These are phyloP conservation scores for Arctocebus calabarensis DNA, from an alignment of 2,797 vertebrate genomes.

Conservation along the genomic window DNA sequence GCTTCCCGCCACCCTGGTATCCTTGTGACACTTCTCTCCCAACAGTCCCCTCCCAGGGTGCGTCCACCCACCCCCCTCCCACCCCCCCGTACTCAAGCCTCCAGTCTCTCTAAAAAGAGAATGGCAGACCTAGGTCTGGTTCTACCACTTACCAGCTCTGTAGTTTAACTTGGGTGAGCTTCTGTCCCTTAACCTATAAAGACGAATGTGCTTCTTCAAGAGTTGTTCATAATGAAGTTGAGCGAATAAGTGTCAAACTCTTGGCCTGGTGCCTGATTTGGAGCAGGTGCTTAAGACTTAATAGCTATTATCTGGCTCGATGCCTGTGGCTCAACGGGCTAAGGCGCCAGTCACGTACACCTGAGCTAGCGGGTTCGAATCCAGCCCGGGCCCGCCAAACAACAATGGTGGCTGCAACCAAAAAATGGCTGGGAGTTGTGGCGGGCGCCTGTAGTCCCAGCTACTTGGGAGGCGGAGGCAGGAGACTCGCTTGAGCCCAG, in stretches of 20 bases:
- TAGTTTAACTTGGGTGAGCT: neutral
- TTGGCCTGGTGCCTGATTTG: neutral
- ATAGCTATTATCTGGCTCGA: neutral
- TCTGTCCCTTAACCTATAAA: too few relatives aligned
- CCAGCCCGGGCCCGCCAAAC: too few relatives aligned
- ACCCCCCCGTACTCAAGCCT: neutral
- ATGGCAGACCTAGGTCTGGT: neutral
- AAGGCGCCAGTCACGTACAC: too few relatives aligned
- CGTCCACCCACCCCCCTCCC: too few relatives aligned
- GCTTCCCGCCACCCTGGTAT: rapidly evolving
- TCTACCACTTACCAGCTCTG: neutral
- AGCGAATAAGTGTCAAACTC: neutral
- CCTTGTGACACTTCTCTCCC: neutral
- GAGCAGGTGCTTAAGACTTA: neutral
- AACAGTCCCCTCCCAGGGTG: rapidly evolving
- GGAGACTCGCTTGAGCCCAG: too few relatives aligned
- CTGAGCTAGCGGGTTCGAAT: too few relatives aligned
- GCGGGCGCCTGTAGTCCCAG: too few relatives aligned
- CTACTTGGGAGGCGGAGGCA: too few relatives aligned
- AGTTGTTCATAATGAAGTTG: neutral
- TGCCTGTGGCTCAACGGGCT: too few relatives aligned
- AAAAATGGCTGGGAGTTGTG: too few relatives aligned
- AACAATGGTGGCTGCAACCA: too few relatives aligned
- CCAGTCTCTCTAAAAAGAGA: neutral
- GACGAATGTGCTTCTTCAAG: neutral